These are phyloP conservation scores for Polymixis flavicincta DNA, from an alignment of 2,888 invertebrate genomes.

Conservation along the genomic window DNA sequence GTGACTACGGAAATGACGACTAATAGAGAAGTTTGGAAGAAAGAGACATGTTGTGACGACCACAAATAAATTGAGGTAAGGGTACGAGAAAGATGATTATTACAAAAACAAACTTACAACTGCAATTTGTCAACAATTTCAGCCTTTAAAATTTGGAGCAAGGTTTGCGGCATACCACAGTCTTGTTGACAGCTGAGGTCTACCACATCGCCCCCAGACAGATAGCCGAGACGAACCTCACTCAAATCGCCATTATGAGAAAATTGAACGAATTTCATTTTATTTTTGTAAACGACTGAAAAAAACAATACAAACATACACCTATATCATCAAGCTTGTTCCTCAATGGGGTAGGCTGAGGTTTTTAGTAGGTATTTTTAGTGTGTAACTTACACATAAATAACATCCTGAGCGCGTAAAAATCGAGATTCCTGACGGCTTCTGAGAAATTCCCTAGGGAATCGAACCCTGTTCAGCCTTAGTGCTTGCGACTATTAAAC, in stretches of 20 bases:
- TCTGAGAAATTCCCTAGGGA: background rate
- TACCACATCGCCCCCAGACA: constrained; percentile 91
- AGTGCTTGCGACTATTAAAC: background rate
- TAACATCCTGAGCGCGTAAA: no score
- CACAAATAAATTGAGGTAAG: no score
- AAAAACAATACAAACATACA: background rate
- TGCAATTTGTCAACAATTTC: constrained; percentile 78
- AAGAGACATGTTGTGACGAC: no score
- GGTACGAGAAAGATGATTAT: background rate
- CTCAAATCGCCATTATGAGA: constrained; percentile 87
- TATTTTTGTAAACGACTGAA: constrained; percentile 72
- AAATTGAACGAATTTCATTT: constrained; percentile 94
- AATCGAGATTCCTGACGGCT: background rate
- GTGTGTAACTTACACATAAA: background rate
- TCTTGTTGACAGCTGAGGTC: constrained; percentile 92
- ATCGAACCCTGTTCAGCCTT: background rate
- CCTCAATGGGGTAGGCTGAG: background rate
- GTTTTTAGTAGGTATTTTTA: background rate
- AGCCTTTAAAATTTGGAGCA: constrained; percentile 86
- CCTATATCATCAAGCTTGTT: background rate
- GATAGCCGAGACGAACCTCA: constrained; percentile 92
- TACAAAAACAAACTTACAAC: constrained; percentile 73
- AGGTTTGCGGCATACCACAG: constrained; percentile 78
- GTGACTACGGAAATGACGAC: no score
- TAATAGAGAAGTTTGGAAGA: no score